phyloP scores from a whole-genome alignment of 2,888 invertebrate genomes.

The Coenonympha arcania region DNA sequence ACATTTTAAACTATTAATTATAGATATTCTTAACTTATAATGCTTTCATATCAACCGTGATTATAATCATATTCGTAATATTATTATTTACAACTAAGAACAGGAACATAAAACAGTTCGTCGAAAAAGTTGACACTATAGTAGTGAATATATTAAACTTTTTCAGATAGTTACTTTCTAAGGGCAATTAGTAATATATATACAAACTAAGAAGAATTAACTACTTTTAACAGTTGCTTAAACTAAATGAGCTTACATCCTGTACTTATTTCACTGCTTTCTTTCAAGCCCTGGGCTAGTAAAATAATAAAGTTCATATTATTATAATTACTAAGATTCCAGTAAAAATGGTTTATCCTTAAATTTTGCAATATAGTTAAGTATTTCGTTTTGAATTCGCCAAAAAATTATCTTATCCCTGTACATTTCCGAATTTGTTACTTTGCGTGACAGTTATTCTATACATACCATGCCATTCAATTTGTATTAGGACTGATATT shows the following conservation, averaged over 20 bases:
- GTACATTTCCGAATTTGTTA: slow-evolving; percentile 73
- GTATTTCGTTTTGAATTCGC: slow-evolving; percentile 34
- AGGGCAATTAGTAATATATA: slow-evolving; percentile 50
- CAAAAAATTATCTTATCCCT: slow-evolving; percentile 61
- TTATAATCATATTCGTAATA: slow-evolving; percentile 25
- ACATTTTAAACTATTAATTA: slow-evolving; percentile 42
- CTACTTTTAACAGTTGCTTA: slow-evolving; percentile 57
- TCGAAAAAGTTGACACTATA: slow-evolving; percentile 53
- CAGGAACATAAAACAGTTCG: slow-evolving; percentile 73
- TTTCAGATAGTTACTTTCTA: slow-evolving; percentile 55
- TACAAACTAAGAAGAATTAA: slow-evolving; percentile 59
- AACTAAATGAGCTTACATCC: slow-evolving; percentile 57
- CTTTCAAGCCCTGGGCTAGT: slow-evolving; percentile 50
- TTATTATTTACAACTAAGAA: slow-evolving; percentile 68
- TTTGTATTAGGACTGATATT: slow-evolving; percentile 10
- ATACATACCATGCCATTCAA: slow-evolving; percentile 24
- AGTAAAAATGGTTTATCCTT: slow-evolving; percentile 31
- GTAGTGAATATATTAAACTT: slow-evolving; percentile 66
- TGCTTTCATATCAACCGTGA: slow-evolving; percentile 12
- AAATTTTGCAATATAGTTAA: no score
- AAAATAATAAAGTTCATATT: slow-evolving; percentile 36
- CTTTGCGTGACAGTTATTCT: slow-evolving; percentile 35
- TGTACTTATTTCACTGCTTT: slow-evolving; percentile 57
- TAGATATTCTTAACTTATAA: slow-evolving; percentile 29
- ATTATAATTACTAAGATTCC: slow-evolving; percentile 34